These are phyloP conservation scores for Spinus olivaceus DNA, from an alignment of 2,797 vertebrate genomes.

Conservation along the genomic window DNA sequence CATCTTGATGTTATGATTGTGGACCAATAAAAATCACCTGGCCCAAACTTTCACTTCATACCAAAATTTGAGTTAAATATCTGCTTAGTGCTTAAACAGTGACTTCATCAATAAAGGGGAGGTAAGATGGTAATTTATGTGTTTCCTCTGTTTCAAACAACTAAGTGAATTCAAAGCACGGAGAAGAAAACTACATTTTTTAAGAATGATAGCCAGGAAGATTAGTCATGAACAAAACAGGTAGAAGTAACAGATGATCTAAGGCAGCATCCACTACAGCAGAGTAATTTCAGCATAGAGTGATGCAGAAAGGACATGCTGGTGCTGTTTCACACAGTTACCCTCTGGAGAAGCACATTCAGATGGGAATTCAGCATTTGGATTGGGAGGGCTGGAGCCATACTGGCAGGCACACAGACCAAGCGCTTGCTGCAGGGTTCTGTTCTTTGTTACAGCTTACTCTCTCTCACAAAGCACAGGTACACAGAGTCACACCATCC, in stretches of 20 bases:
- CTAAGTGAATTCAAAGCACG: background rate
- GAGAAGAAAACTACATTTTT: background rate
- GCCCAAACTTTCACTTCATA: background rate
- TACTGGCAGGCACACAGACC: background rate
- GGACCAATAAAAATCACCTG: background rate
- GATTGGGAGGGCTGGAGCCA: background rate
- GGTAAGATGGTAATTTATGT: rapidly evolving
- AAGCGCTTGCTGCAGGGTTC: background rate
- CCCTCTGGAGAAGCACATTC: background rate
- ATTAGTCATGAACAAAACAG: background rate
- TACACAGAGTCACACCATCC: background rate
- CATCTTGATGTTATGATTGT: background rate
- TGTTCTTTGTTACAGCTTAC: background rate
- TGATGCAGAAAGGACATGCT: background rate
- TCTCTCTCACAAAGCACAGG: background rate
- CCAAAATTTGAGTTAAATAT: background rate
- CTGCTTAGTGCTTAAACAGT: background rate
- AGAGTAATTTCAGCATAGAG: background rate
- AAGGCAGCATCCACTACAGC: background rate
- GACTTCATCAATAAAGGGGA: background rate
- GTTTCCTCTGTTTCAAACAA: background rate
- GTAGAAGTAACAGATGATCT: background rate
- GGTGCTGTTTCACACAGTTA: background rate
- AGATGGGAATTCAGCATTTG: background rate
- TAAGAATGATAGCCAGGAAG: background rate